phyloP scores from a whole-genome alignment of 2,113 vertebrate genomes.

The Herpetotheres cachinnans region DNA sequence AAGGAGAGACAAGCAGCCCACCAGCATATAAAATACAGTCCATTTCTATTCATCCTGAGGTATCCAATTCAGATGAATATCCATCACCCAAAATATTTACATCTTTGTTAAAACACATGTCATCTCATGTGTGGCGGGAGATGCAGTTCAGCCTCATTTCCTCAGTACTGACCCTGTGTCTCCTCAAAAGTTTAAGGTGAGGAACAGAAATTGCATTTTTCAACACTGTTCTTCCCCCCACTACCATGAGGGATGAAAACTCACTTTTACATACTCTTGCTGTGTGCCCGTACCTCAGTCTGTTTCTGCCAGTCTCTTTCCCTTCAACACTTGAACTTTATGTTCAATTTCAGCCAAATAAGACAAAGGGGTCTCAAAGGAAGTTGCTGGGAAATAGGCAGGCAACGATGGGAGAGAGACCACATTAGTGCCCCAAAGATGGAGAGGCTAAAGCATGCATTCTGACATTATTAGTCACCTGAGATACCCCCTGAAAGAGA shows the following conservation, averaged over 20 bases:
- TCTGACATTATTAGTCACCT: slow-evolving; percentile 44
- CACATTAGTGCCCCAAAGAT: background rate
- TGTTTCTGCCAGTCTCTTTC: background rate
- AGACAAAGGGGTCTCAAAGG: slow-evolving; percentile 39
- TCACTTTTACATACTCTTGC: background rate
- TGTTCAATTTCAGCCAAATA: slow-evolving; percentile 6
- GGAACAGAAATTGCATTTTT: background rate
- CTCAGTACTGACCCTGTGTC: background rate
- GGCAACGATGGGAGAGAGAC: background rate
- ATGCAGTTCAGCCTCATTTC: background rate
- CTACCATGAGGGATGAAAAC: background rate
- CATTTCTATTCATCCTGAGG: background rate
- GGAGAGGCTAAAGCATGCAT: background rate
- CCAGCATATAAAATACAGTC: background rate
- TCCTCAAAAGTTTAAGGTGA: background rate
- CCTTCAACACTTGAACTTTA: slow-evolving; percentile 24
- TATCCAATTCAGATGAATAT: background rate
- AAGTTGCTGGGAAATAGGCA: slow-evolving; percentile 12
- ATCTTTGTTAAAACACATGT: background rate
- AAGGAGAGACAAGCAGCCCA: background rate
- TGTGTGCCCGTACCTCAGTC: background rate
- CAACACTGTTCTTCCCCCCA: background rate
- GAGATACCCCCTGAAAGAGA: slow-evolving; percentile 2
- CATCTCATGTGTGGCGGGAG: background rate
- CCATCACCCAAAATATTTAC: background rate